These are phyloP conservation scores for Scelioninae gen. 2 DNA, from an alignment of 2,888 invertebrate genomes.

Conservation along the genomic window DNA sequence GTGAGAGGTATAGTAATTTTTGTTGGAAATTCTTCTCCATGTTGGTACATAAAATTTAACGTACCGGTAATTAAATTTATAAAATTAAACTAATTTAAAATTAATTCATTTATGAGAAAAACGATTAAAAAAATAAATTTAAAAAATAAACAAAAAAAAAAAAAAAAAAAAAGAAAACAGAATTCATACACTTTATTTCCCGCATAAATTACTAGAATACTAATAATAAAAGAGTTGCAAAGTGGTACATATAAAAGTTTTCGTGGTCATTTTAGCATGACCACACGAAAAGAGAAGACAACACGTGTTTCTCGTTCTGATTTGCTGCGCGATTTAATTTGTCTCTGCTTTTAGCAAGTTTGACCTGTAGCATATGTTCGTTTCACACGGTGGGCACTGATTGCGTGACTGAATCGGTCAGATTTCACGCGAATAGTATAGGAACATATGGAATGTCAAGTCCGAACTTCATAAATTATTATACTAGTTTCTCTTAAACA, in stretches of 20 bases:
- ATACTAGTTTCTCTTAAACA: slow-evolving; percentile 24
- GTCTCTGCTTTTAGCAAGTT: slow-evolving; percentile 60
- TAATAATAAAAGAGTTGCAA: slow-evolving; percentile 27
- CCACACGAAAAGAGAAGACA: slow-evolving; percentile 42
- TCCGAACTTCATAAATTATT: slow-evolving; percentile 31
- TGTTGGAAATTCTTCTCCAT: no score
- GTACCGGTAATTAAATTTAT: no score
- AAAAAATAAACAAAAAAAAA: no score
- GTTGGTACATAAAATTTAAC: no score
- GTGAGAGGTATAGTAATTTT: no score
- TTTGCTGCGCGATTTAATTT: slow-evolving; percentile 68
- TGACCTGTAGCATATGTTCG: slow-evolving; percentile 69
- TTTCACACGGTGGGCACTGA: slow-evolving; percentile 72
- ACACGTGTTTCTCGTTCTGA: slow-evolving; percentile 58
- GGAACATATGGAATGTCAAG: slow-evolving; percentile 47
- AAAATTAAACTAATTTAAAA: no score
- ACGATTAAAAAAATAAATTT: no score
- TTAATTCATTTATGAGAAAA: no score
- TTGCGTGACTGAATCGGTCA: slow-evolving; percentile 69
- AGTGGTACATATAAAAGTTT: slow-evolving; percentile 38
- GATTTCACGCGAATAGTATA: slow-evolving; percentile 48
- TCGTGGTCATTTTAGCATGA: slow-evolving; percentile 51
- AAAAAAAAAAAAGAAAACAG: slow-evolving; percentile 58
- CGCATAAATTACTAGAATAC: no score
- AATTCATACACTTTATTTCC: slow-evolving; percentile 31